These are phyloP conservation scores for Ophiodon elongatus DNA, from an alignment of 2,113 vertebrate species.

Conservation along the genomic window DNA sequence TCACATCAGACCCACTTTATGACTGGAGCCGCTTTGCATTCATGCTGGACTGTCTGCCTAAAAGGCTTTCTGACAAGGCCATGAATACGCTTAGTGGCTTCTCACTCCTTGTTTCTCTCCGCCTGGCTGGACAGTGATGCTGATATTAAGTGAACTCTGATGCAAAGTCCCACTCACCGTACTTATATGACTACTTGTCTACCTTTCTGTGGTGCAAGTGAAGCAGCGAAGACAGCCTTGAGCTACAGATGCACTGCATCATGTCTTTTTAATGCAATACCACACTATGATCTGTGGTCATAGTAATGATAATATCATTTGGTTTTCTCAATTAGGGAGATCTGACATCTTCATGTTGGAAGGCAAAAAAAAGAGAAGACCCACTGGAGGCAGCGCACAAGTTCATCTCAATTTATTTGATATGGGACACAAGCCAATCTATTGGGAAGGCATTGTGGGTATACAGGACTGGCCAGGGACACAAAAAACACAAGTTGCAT, in stretches of 20 bases:
- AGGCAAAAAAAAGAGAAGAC: not conserved
- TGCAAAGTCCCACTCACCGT: constrained; percentile 51
- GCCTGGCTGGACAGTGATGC: constrained; percentile 70
- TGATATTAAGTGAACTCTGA: constrained; percentile 74
- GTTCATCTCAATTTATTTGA: not conserved
- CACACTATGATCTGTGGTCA: not conserved
- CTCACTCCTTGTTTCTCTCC: constrained; percentile 68
- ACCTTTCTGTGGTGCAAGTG: constrained; percentile 28
- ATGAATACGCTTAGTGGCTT: constrained; percentile 78
- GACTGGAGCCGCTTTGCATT: constrained; percentile 74
- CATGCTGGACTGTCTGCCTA: constrained; percentile 65
- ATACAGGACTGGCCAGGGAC: not conserved
- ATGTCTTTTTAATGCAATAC: not conserved
- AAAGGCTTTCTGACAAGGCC: constrained; percentile 80
- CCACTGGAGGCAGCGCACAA: not conserved
- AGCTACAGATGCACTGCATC: constrained; percentile 3
- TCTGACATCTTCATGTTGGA: not conserved
- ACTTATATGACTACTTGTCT: constrained; percentile 42
- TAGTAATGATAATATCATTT: not conserved
- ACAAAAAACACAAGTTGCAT: not conserved
- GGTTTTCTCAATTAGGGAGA: not conserved
- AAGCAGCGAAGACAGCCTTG: constrained; percentile 15
- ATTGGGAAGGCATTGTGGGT: not conserved
- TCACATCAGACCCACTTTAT: constrained; percentile 79
- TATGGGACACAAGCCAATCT: not conserved